phyloP scores from a whole-genome alignment of 2,797 vertebrate species.

The Rhincodon typus region DNA sequence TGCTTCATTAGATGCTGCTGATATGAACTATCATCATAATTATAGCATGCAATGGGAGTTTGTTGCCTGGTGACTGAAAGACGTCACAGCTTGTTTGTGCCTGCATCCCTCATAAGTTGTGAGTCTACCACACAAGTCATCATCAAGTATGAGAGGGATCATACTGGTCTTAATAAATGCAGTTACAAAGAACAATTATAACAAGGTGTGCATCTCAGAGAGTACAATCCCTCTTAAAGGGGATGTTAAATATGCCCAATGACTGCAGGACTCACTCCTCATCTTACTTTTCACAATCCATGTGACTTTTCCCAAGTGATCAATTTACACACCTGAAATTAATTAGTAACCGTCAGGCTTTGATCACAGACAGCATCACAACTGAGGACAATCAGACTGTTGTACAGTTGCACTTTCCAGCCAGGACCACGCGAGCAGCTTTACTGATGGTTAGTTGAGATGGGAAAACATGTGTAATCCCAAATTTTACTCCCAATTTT shows the following conservation, averaged over 20 bases:
- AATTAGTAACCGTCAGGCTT: not conserved
- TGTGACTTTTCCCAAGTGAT: not conserved
- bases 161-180: not conserved
- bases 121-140: not conserved
- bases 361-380: not conserved
- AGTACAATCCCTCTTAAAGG: not conserved
- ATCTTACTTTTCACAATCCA: not conserved
- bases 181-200: not conserved
- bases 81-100: not conserved
- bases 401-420: not conserved
- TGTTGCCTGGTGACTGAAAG: not conserved
- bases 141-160: not conserved
- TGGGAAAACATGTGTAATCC: not conserved
- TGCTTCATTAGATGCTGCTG: conserved; percentile 16
- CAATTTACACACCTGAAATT: not conserved
- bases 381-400: not conserved
- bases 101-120: not conserved
- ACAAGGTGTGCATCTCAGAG: not conserved
- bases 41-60: not conserved
- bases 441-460: not conserved
- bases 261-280: not conserved
- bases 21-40: not conserved
- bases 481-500: not conserved
- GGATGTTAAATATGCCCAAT: not conserved
- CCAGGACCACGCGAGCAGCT: not conserved